Evolutionary conservation across 2,797 vertebrate genomes (phyloP).

Genomic region (Lepidocolaptes lacrymiger): DNA sequence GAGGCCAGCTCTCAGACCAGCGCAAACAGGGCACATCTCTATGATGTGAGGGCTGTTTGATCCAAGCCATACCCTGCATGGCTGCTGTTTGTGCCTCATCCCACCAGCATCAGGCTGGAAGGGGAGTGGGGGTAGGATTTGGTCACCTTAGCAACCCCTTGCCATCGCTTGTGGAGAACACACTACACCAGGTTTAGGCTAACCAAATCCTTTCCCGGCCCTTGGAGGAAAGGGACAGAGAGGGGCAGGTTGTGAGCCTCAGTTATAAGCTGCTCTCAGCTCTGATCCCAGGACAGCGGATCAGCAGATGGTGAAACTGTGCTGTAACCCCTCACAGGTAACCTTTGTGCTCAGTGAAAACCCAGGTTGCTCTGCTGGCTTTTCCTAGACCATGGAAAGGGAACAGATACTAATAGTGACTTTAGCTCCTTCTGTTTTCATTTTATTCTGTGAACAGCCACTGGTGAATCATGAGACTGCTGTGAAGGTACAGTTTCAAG

Average conservation of each 20-base stretch:
- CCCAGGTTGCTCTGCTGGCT: not conserved
- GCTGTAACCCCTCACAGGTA: not conserved
- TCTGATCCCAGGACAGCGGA: not conserved
- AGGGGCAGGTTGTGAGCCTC: not conserved
- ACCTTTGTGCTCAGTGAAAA: not conserved
- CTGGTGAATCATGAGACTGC: not conserved
- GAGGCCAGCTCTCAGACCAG: not conserved
- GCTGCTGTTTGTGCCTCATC: not conserved
- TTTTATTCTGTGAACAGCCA: not conserved
- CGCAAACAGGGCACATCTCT: fast-evolving
- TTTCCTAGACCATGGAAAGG: not conserved
- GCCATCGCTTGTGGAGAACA: not conserved
- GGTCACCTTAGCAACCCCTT: not conserved
- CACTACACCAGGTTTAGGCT: not conserved
- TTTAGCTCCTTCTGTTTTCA: not conserved
- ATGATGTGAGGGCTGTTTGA: fast-evolving
- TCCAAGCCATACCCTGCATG: not conserved
- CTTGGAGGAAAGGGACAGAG: not conserved
- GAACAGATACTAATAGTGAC: not conserved
- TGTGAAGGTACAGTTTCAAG: not conserved
- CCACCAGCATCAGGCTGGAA: not conserved
- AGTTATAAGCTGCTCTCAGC: not conserved
- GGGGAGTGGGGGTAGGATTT: fast-evolving
- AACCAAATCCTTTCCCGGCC: not conserved
- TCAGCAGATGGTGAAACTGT: not conserved